Evolutionary conservation across 2,113 vertebrate genomes (phyloP).

Genomic region (Scomber japonicus): DNA sequence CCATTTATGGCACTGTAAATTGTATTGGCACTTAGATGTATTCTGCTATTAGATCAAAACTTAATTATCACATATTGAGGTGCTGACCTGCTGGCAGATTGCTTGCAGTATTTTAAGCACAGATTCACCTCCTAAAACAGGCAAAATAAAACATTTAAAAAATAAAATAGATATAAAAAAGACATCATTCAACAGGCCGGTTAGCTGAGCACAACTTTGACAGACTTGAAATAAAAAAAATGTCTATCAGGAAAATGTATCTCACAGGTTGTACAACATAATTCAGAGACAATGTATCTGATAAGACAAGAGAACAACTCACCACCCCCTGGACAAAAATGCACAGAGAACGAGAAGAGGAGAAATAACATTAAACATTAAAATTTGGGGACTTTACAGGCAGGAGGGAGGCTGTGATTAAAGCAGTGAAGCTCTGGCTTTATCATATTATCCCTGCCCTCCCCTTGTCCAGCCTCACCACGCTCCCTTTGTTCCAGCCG

Average conservation of each 20-base stretch:
- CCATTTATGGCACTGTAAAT: neutral
- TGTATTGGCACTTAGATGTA: neutral
- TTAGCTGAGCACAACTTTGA: neutral
- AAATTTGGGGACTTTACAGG: conserved; percentile 53
- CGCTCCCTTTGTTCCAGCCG: conserved; percentile 80
- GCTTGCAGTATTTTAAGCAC: too few species aligned
- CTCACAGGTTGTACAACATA: too few species aligned
- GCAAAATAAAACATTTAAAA: too few species aligned
- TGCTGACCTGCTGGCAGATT: too few species aligned
- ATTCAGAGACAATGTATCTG: neutral
- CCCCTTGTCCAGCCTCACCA: conserved; percentile 76
- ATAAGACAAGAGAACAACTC: conserved; percentile 21
- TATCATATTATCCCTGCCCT: conserved; percentile 82
- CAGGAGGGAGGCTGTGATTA: conserved; percentile 70
- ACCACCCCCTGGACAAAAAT: conserved; percentile 5
- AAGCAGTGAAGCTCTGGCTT: conserved; percentile 72
- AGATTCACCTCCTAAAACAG: too few species aligned
- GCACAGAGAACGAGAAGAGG: neutral
- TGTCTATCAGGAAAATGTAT: neutral
- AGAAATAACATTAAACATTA: conserved; percentile 56
- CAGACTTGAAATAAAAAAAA: neutral
- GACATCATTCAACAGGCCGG: conserved; percentile 27
- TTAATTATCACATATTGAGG: neutral
- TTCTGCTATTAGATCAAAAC: neutral
- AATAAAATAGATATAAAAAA: too few species aligned